Percentiles rank a stretch among this genome's conserved stretches.
phyloP scores from a whole-genome alignment of 2,797 vertebrate genomes.

The Gallinago stenura region DNA sequence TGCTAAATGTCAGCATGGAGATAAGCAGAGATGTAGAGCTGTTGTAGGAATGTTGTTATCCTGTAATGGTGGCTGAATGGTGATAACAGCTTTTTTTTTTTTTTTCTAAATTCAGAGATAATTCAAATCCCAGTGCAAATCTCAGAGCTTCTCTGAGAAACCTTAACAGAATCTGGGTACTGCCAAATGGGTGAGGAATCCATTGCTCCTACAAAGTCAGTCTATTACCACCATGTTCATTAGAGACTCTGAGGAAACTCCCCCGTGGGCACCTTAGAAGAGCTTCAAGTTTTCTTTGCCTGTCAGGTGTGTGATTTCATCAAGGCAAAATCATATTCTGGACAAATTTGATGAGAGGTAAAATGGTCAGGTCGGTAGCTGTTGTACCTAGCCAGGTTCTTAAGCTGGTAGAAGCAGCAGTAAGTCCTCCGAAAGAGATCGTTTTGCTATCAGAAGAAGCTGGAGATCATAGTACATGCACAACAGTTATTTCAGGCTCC shows the following conservation, averaged over 20 bases:
- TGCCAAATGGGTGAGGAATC: neutral
- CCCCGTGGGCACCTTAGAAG: neutral
- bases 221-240: accelerated
- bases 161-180: neutral
- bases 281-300: neutral
- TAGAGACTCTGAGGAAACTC: neutral
- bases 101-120: neutral
- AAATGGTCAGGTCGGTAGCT: neutral
- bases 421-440: neutral
- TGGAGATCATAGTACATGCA: neutral
- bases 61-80: neutral
- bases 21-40: neutral
- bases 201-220: neutral
- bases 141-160: neutral
- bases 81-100: neutral
- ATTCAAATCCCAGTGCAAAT: neutral
- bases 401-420: neutral
- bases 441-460: neutral
- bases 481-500: neutral
- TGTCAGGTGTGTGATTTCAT: neutral
- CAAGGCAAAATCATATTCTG: neutral
- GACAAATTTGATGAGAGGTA: neutral
- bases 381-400: neutral
- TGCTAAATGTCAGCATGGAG: neutral
- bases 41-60: neutral